These are phyloP conservation scores for Hydropsyche tenuis DNA, from an alignment of 1,140 invertebrate genomes.

Conservation along the genomic window DNA sequence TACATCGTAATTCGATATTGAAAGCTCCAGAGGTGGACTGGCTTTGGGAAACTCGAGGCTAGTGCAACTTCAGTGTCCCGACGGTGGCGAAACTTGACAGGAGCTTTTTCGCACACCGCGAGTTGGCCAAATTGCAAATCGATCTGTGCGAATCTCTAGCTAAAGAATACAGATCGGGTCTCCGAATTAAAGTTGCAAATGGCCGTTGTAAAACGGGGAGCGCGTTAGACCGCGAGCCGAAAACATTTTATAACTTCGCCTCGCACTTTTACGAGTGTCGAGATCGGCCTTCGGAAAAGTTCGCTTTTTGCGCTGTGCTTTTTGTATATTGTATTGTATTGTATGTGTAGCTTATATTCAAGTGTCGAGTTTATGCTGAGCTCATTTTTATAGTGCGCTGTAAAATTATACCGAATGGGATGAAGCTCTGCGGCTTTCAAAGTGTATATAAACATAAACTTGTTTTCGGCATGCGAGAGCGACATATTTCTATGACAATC, in stretches of 20 bases:
- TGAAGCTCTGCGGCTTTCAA: neutral
- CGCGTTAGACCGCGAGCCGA: neutral
- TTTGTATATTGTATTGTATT: neutral
- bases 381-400: conserved; percentile 18
- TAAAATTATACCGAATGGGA: conserved; percentile 24
- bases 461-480: neutral
- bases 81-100: too few species aligned
- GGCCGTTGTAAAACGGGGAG: conserved; percentile 4
- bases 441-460: neutral
- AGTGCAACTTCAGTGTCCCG: too few species aligned
- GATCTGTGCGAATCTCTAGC: too few species aligned
- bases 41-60: too few species aligned
- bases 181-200: conserved; percentile 20
- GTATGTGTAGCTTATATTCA: too few species aligned
- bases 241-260: conserved; percentile 18
- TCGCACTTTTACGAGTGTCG: conserved; percentile 11
- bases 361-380: conserved; percentile 12
- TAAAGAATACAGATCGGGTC: too few species aligned
- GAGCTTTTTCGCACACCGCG: too few species aligned
- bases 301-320: conserved; percentile 20
- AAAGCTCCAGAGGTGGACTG: too few species aligned
- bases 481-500: neutral
- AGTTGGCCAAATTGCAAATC: too few species aligned
- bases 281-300: conserved; percentile 22
- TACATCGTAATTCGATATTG: too few species aligned